Percentiles rank a stretch among this genome's conserved stretches.
These are phyloP conservation scores for Alca torda DNA, from an alignment of 2,797 vertebrate genomes.

Conservation along the genomic window DNA sequence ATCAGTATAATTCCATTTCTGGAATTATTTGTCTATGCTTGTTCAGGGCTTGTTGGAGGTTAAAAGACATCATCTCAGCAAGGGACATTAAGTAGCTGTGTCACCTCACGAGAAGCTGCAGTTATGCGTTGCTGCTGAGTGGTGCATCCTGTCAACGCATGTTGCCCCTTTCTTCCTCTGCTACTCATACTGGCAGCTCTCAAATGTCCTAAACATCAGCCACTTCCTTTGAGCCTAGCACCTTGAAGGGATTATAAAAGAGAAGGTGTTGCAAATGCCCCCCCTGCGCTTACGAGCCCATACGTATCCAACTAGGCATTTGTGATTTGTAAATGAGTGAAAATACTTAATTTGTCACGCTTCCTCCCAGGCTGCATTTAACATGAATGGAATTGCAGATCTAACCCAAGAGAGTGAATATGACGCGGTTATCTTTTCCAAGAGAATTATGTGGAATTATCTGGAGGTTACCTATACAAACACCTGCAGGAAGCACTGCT, in stretches of 20 bases:
- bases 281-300: rapidly evolving
- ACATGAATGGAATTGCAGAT: not conserved
- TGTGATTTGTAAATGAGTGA: not conserved
- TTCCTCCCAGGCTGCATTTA: not conserved
- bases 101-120: not conserved
- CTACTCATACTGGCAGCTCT: not conserved
- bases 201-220: not conserved
- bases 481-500: not conserved
- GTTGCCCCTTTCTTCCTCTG: not conserved
- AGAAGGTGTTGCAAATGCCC: not conserved
- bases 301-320: not conserved
- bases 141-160: not conserved
- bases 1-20: not conserved
- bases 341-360: not conserved
- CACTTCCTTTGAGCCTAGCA: not conserved
- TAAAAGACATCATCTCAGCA: not conserved
- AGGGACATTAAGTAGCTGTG: not conserved
- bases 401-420: not conserved
- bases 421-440: not conserved
- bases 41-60: not conserved
- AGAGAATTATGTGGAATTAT: not conserved
- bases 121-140: not conserved
- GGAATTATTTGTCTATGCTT: not conserved
- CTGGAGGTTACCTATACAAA: not conserved
- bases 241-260: not conserved